Evolutionary conservation across 2,797 vertebrate species (phyloP).

Genomic region (Pseudotriccus pelzelni): DNA sequence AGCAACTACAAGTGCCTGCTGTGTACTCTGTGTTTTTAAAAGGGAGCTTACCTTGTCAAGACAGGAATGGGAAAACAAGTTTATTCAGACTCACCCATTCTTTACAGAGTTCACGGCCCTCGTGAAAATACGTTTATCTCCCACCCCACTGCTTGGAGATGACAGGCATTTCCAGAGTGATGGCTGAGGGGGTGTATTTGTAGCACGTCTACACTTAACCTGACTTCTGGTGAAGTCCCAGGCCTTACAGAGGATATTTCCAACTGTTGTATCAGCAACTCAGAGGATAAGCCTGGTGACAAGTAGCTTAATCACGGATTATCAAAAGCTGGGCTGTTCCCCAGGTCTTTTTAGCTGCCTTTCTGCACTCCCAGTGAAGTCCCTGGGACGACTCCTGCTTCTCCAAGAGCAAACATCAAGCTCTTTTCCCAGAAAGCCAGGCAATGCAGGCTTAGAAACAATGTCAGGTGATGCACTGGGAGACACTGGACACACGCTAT

Average conservation of each 20-base stretch:
- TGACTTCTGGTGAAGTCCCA: neutral
- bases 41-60: neutral
- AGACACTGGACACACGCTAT: neutral
- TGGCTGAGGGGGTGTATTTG: neutral
- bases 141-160: accelerated
- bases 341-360: neutral
- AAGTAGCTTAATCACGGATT: neutral
- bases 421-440: accelerated
- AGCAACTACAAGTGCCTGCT: neutral
- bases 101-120: neutral
- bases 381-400: neutral
- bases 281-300: neutral
- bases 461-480: neutral
- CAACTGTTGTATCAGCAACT: neutral
- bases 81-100: neutral
- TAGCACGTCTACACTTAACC: neutral
- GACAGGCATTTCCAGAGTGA: neutral
- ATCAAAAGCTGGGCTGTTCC: neutral
- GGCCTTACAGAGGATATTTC: neutral
- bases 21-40: neutral
- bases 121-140: neutral
- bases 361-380: neutral
- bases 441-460: accelerated
- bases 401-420: neutral
- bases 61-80: neutral